Conservation (phyloP, 1,140 invertebrate genomes). For the Xylocopa sonorina region DNA sequence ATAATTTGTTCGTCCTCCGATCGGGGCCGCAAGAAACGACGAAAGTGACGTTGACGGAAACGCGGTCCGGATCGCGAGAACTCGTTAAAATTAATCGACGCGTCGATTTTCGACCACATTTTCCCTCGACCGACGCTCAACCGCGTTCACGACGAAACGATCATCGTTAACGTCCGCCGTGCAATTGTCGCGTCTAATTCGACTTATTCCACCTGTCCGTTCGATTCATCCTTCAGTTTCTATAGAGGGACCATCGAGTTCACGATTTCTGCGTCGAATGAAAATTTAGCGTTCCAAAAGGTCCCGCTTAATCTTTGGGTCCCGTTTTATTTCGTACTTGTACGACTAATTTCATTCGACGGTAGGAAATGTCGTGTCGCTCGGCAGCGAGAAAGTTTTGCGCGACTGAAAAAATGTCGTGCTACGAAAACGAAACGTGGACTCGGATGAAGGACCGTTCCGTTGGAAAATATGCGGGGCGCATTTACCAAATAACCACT, state of each 20-base stretch:
- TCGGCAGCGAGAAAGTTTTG: too few relatives aligned
- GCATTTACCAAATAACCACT: too few relatives aligned
- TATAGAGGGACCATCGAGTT: too few relatives aligned
- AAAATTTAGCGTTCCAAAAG: too few relatives aligned
- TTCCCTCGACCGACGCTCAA: not conserved
- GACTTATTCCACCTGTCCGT: not conserved
- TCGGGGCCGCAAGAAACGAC: constrained; percentile 30
- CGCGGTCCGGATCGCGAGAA: constrained; percentile 1
- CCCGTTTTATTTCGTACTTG: too few relatives aligned
- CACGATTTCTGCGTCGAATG: not conserved
- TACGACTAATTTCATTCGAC: too few relatives aligned
- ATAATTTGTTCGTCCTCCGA: constrained; percentile 20
- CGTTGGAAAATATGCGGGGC: too few relatives aligned
- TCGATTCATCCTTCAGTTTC: not conserved
- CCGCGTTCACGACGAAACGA: not conserved
- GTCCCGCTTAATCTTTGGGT: too few relatives aligned
- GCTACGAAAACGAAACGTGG: too few relatives aligned
- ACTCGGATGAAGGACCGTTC: not conserved
- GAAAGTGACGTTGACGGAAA: constrained; percentile 33
- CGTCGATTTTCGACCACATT: constrained; percentile 14
- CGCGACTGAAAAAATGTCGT: too few relatives aligned
- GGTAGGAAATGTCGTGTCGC: too few relatives aligned
- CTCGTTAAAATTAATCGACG: constrained; percentile 22
- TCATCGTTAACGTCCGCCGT: not conserved
- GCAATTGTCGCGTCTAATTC: constrained; percentile 16